Conservation (phyloP, 2,888 invertebrate genomes). For the Drosophila neotestacea region DNA sequence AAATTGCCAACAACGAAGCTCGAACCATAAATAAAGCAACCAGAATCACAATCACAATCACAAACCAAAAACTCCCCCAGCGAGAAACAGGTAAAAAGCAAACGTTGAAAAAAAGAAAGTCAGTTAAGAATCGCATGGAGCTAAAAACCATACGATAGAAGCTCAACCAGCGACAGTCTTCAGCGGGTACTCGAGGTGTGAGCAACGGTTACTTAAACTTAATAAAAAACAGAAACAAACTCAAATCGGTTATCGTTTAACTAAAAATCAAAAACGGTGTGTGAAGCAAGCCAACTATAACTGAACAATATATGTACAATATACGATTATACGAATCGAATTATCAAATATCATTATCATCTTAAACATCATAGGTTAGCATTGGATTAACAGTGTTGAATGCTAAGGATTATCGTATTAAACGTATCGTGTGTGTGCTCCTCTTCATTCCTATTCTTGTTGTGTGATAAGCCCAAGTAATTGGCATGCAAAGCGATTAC, state of each 20-base stretch:
- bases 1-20: conserved; percentile 65
- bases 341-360: conserved; percentile 41
- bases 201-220: conserved; percentile 57
- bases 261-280: conserved; percentile 44
- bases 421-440: conserved; percentile 46
- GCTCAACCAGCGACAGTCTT: conserved; percentile 79
- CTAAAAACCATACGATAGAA: conserved; percentile 83
- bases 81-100: conserved; percentile 69
- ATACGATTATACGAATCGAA: conserved; percentile 3
- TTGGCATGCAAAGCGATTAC: conserved; percentile 61
- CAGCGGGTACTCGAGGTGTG: conserved; percentile 72
- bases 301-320: conserved; percentile 25
- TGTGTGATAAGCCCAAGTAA: conserved; percentile 45
- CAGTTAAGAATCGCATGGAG: conserved; percentile 65
- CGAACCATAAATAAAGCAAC: conserved; percentile 56
- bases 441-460: conserved; percentile 5
- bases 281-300: conserved; percentile 43
- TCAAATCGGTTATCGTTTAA: conserved; percentile 48
- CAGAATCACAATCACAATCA: conserved; percentile 52
- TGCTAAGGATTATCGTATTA: conserved; percentile 50
- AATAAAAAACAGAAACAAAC: conserved; percentile 13
- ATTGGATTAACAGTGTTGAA: conserved; percentile 61
- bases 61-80: conserved; percentile 67
- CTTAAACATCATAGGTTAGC: conserved; percentile 48
- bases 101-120: conserved; percentile 65